These are phyloP conservation scores for Meiosimyza decipiens DNA, from an alignment of 2,888 invertebrate species.

Conservation along the genomic window DNA sequence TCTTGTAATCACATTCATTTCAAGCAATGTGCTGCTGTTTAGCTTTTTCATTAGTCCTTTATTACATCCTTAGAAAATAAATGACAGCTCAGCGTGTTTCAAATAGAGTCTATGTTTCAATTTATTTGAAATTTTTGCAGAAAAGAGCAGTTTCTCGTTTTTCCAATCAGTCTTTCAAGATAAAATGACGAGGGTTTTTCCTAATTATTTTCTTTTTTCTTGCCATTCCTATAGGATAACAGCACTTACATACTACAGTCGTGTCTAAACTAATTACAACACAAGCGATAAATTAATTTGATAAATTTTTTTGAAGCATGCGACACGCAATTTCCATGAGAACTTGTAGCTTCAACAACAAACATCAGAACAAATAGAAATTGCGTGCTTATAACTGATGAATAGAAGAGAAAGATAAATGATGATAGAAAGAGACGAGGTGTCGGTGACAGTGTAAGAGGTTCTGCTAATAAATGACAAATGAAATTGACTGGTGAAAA, in stretches of 20 bases:
- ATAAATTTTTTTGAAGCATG: slow-evolving; percentile 17
- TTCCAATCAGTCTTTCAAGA: not conserved
- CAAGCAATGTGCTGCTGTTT: not conserved
- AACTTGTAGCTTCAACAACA: slow-evolving; percentile 17
- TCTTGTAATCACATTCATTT: too few species aligned
- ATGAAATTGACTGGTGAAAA: slow-evolving; percentile 16
- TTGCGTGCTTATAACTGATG: too few species aligned
- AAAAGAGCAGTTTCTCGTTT: not conserved
- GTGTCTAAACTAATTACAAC: slow-evolving; percentile 30
- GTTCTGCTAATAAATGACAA: slow-evolving; percentile 17
- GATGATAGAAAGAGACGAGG: not conserved
- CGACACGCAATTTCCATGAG: slow-evolving; percentile 14
- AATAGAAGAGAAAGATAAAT: not conserved
- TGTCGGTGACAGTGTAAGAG: slow-evolving; percentile 10
- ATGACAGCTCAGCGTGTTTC: not conserved
- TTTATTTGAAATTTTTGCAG: slow-evolving; percentile 1
- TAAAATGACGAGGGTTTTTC: not conserved
- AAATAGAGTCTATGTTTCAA: not conserved
- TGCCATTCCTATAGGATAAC: not conserved
- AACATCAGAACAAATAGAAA: not conserved
- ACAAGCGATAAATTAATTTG: slow-evolving; percentile 29
- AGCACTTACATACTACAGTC: slow-evolving; percentile 12
- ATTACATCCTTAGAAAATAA: not conserved
- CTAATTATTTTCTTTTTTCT: too few species aligned
- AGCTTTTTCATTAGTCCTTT: not conserved